phyloP scores from a whole-genome alignment of 2,797 vertebrate genomes.

The Manis javanica region DNA sequence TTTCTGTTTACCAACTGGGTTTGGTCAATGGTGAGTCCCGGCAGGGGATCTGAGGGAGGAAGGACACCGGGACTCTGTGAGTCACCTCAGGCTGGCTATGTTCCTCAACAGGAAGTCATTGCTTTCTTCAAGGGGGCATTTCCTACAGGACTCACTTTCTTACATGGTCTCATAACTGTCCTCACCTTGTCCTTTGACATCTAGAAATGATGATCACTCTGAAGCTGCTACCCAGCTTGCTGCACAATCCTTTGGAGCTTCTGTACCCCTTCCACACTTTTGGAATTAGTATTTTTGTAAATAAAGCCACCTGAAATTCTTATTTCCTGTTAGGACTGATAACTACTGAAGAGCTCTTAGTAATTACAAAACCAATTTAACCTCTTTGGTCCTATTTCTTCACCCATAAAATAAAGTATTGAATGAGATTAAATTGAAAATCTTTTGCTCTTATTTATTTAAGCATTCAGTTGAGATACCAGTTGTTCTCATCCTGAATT shows the following conservation, averaged over 20 bases:
- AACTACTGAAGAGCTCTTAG: background rate
- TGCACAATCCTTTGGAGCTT: background rate
- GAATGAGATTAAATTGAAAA: conserved; percentile 24
- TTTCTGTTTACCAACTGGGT: background rate
- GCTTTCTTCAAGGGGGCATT: background rate
- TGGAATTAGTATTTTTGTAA: conserved; percentile 22
- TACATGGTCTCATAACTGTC: background rate
- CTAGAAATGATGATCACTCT: background rate
- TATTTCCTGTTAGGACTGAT: background rate
- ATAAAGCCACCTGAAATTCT: background rate
- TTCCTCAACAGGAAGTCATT: background rate
- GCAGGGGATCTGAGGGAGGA: background rate
- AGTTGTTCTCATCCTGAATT: background rate
- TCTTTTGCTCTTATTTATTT: background rate
- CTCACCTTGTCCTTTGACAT: background rate
- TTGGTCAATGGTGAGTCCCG: background rate
- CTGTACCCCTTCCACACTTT: background rate
- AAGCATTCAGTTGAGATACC: background rate
- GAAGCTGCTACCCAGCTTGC: background rate
- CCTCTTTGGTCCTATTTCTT: background rate
- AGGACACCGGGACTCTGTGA: background rate
- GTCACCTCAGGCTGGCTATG: background rate
- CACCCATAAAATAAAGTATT: background rate
- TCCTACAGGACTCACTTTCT: background rate
- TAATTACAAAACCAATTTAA: conserved; percentile 14